These are phyloP conservation scores for Orchestia grillus DNA, from an alignment of 1,140 invertebrate genomes.

Conservation along the genomic window DNA sequence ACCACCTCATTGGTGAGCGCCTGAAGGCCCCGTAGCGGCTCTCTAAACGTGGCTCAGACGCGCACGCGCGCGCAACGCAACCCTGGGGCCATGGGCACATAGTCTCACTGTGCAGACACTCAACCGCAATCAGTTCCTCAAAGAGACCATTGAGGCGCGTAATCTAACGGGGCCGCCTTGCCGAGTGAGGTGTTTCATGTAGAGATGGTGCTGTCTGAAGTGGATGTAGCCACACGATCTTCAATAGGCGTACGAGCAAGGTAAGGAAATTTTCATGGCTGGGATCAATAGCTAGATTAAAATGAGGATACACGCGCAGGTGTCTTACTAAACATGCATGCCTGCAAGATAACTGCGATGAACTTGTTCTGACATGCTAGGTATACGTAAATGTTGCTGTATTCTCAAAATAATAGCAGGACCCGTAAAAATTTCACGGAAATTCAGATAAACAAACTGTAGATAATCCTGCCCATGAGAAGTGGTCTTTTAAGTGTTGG, in stretches of 20 bases:
- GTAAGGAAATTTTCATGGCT: neutral
- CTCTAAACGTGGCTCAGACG: neutral
- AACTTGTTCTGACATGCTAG: neutral
- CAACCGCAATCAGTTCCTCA: neutral
- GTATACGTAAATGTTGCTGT: too few relatives aligned
- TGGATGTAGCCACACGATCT: neutral
- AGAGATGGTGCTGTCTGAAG: neutral
- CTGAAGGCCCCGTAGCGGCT: neutral
- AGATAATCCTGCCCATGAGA: too few relatives aligned
- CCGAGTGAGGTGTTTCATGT: neutral
- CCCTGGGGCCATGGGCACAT: neutral
- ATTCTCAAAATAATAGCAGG: too few relatives aligned
- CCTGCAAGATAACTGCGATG: neutral
- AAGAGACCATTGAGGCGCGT: neutral
- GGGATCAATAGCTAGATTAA: neutral
- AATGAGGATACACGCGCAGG: neutral
- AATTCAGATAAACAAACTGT: too few relatives aligned
- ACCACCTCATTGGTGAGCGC: neutral
- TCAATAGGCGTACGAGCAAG: neutral
- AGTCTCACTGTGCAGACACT: neutral
- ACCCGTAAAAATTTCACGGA: too few relatives aligned
- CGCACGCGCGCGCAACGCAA: neutral
- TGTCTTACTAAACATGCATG: neutral
- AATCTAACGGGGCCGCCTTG: neutral
- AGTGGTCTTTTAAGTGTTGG: too few relatives aligned